Conservation (phyloP, 2,797 vertebrate genomes). For the Sphenodon punctatus region DNA sequence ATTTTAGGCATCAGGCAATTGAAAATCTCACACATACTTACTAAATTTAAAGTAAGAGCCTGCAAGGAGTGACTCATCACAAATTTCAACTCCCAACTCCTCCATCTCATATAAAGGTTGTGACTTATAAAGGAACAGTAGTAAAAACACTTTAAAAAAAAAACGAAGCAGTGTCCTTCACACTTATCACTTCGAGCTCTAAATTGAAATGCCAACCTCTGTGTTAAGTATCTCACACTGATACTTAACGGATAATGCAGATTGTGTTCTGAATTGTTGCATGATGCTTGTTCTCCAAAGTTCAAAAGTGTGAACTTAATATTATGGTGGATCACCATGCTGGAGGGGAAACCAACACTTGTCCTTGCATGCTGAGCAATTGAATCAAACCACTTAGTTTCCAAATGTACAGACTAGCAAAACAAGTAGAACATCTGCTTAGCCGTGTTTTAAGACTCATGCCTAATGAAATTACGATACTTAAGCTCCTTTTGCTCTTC, state of each 20-base stretch:
- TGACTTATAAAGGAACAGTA: too few species aligned
- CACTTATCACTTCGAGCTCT: neutral
- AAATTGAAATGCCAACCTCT: neutral
- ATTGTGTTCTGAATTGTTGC: neutral
- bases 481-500: neutral
- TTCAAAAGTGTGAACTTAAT: neutral
- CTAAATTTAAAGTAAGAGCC: too few species aligned
- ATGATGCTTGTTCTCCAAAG: neutral
- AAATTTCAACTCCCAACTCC: too few species aligned
- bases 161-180: too few species aligned
- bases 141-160: too few species aligned
- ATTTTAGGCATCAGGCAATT: too few species aligned
- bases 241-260: neutral
- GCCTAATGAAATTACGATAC: neutral
- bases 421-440: neutral
- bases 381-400: neutral
- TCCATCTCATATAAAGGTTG: too few species aligned
- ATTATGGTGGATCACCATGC: neutral
- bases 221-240: neutral
- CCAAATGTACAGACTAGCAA: neutral
- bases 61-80: too few species aligned
- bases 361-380: neutral
- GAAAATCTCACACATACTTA: too few species aligned
- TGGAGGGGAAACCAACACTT: neutral
- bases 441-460: neutral